Evolutionary conservation across 1,140 invertebrate genomes (phyloP), one percentile per base, ranked within the genome.

Genomic region (Eufriesea mexicana): DNA sequence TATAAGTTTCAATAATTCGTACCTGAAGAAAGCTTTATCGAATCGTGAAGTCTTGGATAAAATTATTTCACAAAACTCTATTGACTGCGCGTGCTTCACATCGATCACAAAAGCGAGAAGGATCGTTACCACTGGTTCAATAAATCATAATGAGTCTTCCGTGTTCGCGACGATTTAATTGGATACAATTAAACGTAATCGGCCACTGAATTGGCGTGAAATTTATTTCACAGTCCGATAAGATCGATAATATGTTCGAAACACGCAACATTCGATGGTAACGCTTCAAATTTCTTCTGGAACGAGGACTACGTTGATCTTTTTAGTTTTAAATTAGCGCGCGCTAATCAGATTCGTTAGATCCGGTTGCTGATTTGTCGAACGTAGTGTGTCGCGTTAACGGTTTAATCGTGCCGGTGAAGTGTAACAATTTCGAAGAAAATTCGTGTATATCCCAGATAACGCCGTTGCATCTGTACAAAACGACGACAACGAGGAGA

Each of bases 111-210:
- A 49, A 71, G 25, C 57, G 47, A 84, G 47, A 80, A 78, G 73
- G 54, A 70, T 62, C 68, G 78, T 76, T 74, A 62, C 62, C 59
- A 42, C 54, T 42, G 66, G 62, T 49, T 42, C 81, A 67, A 76
- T 84, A 86, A 89, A 89, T 85, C 45, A 66, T 83, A 85, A 89
- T 72, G 81, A 88, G 49, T 79, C 47, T 45, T 79, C 47, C 59
- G 49, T 55, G 57, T 51, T 79, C 59, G 51, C 61, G 47, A 85
- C 79, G 71, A 90, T 88, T 89, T 86, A 90, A 90, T 90, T 90
- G 86, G 79, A 86, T 66, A 78, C 86, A 88, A 86, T 90, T 86
- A 88, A 90, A 87, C 70, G 86, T 90, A 90, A 90, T 88, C 68
- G 88, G 59, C 42, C 74, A 89, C 87, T 83, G 83, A 87, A 84